Conservation (phyloP, 2,888 invertebrate genomes). For the Torymus texanus region DNA sequence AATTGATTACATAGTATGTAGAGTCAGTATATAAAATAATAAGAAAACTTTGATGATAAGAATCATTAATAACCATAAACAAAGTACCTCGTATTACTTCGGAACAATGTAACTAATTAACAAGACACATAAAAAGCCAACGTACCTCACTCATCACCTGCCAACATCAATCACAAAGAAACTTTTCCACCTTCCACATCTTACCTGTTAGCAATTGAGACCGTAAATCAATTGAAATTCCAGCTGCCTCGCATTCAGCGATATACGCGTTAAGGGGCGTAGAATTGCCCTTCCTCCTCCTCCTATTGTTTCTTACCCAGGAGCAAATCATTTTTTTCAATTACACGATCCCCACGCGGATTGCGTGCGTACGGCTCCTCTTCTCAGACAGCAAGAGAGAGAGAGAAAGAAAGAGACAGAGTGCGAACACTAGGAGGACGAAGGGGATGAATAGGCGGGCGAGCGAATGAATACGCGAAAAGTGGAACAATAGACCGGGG, state of each 20-base stretch:
- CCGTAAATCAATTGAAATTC: conserved; percentile 22
- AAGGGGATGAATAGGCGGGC: conserved; percentile 8
- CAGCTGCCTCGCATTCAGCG: too few relatives aligned
- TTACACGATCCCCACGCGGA: conserved; percentile 8
- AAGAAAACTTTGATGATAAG: too few relatives aligned
- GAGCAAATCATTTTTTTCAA: conserved; percentile 36
- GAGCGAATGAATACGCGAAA: conserved; percentile 30
- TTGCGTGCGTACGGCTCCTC: conserved; percentile 15
- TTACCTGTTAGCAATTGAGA: conserved; percentile 11
- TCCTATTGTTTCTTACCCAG: conserved; percentile 13
- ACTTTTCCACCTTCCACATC: background rate
- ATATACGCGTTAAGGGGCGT: too few relatives aligned
- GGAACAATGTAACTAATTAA: too few relatives aligned
- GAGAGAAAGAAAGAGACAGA: conserved; percentile 3
- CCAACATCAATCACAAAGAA: too few relatives aligned
- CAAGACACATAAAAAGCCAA: too few relatives aligned
- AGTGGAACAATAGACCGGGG: conserved; percentile 21
- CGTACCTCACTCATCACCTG: too few relatives aligned
- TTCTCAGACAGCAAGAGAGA: background rate
- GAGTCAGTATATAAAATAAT: too few relatives aligned
- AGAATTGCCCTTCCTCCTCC: background rate
- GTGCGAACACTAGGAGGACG: background rate
- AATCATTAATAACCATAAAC: too few relatives aligned
- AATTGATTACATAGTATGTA: too few relatives aligned
- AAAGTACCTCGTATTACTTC: too few relatives aligned